phyloP scores from a whole-genome alignment of 2,113 vertebrate genomes.

The Nansenia antarctica region DNA sequence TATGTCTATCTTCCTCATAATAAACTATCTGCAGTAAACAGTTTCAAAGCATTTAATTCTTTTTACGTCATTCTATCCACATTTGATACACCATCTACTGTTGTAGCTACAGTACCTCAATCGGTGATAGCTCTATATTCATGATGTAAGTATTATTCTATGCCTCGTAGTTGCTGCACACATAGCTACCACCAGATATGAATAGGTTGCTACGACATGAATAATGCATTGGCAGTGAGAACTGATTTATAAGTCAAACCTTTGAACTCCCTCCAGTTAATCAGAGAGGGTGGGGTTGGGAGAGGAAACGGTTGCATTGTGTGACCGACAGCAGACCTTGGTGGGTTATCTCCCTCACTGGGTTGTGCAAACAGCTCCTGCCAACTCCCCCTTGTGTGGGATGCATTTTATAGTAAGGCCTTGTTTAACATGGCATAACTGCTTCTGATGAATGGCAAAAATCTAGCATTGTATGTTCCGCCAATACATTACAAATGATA shows the following conservation, averaged over 20 bases:
- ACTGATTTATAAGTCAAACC: conserved; percentile 20
- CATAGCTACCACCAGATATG: background rate
- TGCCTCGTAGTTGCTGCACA: background rate
- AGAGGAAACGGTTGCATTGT: conserved; percentile 14
- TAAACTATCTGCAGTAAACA: background rate
- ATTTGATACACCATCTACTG: background rate
- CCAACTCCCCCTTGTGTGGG: background rate
- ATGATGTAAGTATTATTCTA: background rate
- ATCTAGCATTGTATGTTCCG: background rate
- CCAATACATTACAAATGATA: background rate
- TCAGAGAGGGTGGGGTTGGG: conserved; percentile 17
- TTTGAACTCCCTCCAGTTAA: conserved; percentile 25
- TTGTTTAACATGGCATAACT: background rate
- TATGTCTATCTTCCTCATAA: background rate
- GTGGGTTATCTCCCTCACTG: conserved; percentile 8
- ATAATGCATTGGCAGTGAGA: conserved; percentile 1
- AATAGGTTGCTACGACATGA: background rate
- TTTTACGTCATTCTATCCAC: background rate
- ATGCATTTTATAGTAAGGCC: background rate
- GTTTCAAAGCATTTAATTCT: too few relatives aligned
- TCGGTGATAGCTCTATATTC: background rate
- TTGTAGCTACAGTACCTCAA: background rate
- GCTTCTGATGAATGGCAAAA: background rate
- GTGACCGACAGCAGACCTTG: conserved; percentile 19
- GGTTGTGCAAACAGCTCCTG: conserved; percentile 2